Base-by-base conservation (phyloP, 2,888 invertebrate species). In the Laspeyria flexula region DNA sequence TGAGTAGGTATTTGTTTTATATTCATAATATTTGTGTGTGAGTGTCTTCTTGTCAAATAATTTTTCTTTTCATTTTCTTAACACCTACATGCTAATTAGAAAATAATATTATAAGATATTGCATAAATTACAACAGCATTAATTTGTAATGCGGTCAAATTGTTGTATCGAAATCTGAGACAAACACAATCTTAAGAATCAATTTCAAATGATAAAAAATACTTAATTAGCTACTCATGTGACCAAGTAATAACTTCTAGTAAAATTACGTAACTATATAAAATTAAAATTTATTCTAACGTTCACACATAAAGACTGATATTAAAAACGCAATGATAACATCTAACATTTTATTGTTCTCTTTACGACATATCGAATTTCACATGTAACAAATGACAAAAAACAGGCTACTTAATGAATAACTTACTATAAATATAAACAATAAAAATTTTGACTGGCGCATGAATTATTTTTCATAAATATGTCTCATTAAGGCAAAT, bases 321-420 rank as follows among this genome's bases (percentile, higher is more conserved):
- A 55, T 44, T 55, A 52, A 61, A 52, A 56, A 62, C 49, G 54
- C 44, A 60, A 57, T 60, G 70, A 70, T 65, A 66, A 31, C 41
- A 66, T 64, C 70, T 65, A 65, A 63, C 52, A 63, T 53, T 75
- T 70, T 60, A 73, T 68, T 60, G 55, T 57, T 49, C 42, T 43
- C 34, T 75, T 77, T 66, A 78, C 67, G 72, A 71, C 44, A 63
- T 73, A 75, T 79, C 71, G 43, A 67, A 62, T 80, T 78, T 67
- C 73, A 74, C 65, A 74, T 59, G 61, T 55, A 35, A 44, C 35
- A 46, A 39, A 60, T 50, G 13, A 52, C 38, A 40, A 33, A 44
- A 48, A 51, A 41, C 30, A 44, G 37, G 48, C 60, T 57, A 64
- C 66, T 50, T 56, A 41, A 53, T 27, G 7, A 43, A 55, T 46